Evolutionary conservation across 2,888 invertebrate genomes (phyloP).

Genomic region (Serripes groenlandicus): DNA sequence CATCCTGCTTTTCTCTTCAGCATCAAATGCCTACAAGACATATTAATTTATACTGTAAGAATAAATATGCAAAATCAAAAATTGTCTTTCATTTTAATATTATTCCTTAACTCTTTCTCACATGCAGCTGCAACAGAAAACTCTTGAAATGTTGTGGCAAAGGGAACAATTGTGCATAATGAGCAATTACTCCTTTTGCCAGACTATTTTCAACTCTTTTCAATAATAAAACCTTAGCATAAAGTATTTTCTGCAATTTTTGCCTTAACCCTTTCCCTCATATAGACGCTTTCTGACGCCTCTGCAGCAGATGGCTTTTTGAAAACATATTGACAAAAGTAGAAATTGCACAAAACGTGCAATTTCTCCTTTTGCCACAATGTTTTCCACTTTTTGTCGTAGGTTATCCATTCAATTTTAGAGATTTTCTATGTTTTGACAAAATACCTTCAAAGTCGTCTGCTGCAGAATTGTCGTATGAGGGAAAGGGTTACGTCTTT

Average conservation of each 20-base stretch:
- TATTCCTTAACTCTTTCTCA: too few relatives aligned
- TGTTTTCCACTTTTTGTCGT: neutral
- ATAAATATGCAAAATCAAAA: too few relatives aligned
- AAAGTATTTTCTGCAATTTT: neutral
- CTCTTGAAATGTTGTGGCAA: too few relatives aligned
- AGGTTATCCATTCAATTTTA: too few relatives aligned
- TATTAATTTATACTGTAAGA: too few relatives aligned
- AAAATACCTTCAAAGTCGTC: too few relatives aligned
- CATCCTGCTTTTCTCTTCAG: neutral
- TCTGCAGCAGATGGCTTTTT: neutral
- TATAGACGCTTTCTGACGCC: neutral
- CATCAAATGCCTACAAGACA: slow-evolving; percentile 5
- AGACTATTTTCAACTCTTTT: neutral
- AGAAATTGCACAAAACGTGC: neutral
- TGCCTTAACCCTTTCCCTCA: neutral
- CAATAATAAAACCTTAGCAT: too few relatives aligned
- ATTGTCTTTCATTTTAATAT: too few relatives aligned
- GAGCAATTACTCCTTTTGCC: neutral
- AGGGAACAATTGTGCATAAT: neutral
- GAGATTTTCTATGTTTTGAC: too few relatives aligned
- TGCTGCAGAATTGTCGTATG: too few relatives aligned
- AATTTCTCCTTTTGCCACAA: neutral
- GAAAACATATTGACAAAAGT: neutral
- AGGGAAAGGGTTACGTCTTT: too few relatives aligned
- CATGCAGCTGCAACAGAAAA: too few relatives aligned